A percentile compares a stretch with the other conserved stretches of the same genome.
Evolutionary conservation across 1,140 invertebrate genomes (phyloP).

Genomic region (Sycophila sp.): DNA sequence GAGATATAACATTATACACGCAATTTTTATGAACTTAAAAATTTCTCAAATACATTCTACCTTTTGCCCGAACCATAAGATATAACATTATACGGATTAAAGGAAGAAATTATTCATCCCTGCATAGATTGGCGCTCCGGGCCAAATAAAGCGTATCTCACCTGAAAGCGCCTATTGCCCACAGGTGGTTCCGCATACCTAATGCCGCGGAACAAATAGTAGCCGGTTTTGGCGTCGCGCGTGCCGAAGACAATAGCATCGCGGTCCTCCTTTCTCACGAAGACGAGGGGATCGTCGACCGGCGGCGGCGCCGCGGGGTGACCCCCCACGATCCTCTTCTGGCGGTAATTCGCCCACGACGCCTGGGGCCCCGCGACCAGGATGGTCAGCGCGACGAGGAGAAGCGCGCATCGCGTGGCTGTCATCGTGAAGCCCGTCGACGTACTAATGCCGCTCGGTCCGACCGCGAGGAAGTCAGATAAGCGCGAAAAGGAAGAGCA

Average conservation of each 20-base stretch:
- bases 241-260: slow-evolving; percentile 67
- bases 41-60: too few relatives aligned
- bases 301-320: slow-evolving; percentile 67
- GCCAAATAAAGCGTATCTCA: slow-evolving; percentile 50
- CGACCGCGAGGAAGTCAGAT: not conserved
- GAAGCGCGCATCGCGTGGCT: not conserved
- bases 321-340: slow-evolving; percentile 71
- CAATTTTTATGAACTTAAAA: too few relatives aligned
- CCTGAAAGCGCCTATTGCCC: slow-evolving; percentile 73
- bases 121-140: not conserved
- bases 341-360: slow-evolving; percentile 45
- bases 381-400: not conserved
- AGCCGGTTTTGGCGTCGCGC: slow-evolving; percentile 60
- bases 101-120: too few relatives aligned
- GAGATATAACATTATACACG: too few relatives aligned
- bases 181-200: slow-evolving; percentile 78
- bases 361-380: not conserved
- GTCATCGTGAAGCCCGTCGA: not conserved
- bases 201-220: slow-evolving; percentile 75
- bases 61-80: too few relatives aligned
- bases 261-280: slow-evolving; percentile 65
- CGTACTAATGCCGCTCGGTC: not conserved
- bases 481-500: not conserved
- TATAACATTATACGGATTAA: too few relatives aligned
- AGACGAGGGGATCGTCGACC: slow-evolving; percentile 71